Evolutionary conservation across 2,113 vertebrate species (phyloP), one percentile per base, ranked within the genome.

Genomic region (Psophia crepitans): DNA sequence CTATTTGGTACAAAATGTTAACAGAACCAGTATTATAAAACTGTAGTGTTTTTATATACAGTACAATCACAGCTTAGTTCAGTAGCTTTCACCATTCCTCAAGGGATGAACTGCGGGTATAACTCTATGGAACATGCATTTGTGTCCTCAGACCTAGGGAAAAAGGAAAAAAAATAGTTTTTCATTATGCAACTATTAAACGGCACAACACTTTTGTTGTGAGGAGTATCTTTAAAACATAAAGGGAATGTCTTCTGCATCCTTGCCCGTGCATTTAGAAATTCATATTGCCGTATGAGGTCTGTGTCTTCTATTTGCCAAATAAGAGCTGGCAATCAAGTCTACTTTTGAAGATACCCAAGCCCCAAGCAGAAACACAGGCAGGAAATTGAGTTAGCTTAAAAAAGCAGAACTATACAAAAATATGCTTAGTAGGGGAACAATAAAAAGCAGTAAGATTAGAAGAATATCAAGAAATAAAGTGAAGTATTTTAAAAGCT

Each of bases 41-140:
- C 93, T 97, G 98, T 98, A 98, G 98, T 99, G 98, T 98, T 98
- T 98, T 90, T 93, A 84, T 93, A 61, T 66, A 95, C 92, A 98
- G 97, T 96, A 95, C 97, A 96, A 96, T 98, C 98, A 98, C 98
- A 98, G 98, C 98, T 99, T 98, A 97, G 91, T 95, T 98, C 98
- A 98, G 97, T 97, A 98, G 98, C 96, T 98, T 98, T 97, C 94
- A 97, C 97, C 89, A 60, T 81, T 94, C 64, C 91, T 97, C 97
- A 71, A 90, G 89, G 95, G 97, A 93, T 87, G 96, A 95, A 73
- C 93, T 94, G 61, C 88, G 93, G 68, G 61, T 87, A 9, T 20
- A 85, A 91, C 49, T 86, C 90, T 90, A 79, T 9, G 89, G 43
- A 93, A 95, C 54, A 87, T 81, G 66, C 60, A 91, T 77, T 97